Percentiles rank a stretch among this genome's conserved stretches.
These are phyloP conservation scores for Musca vetustissima DNA, from an alignment of 1,140 invertebrate species.

Conservation along the genomic window DNA sequence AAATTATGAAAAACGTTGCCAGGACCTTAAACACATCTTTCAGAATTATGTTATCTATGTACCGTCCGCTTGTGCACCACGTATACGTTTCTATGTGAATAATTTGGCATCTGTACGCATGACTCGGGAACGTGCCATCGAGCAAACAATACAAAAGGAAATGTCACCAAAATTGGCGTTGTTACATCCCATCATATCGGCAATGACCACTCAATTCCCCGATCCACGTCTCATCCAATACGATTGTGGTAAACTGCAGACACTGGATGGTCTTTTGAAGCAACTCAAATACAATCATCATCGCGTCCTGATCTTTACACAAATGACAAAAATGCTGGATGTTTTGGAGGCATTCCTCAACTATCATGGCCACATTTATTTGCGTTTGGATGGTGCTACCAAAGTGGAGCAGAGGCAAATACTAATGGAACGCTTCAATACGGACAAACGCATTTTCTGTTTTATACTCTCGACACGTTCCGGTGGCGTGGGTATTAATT, in stretches of 20 bases:
- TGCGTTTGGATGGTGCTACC: constrained; percentile 96
- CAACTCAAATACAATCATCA: constrained; percentile 84
- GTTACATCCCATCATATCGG: constrained; percentile 73
- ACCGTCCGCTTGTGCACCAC: constrained; percentile 49
- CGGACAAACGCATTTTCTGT: constrained; percentile 91
- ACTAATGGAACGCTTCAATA: constrained; percentile 98
- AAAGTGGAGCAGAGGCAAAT: constrained; percentile 92
- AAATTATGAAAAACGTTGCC: constrained; percentile 66
- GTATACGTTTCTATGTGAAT: constrained; percentile 48
- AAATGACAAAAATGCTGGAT: constrained; percentile 99
- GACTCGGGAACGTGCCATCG: constrained; percentile 38
- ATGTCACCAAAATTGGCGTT: constrained; percentile 57
- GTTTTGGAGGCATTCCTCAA: constrained; percentile 97
- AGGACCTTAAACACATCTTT: constrained; percentile 67
- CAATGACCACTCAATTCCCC: constrained; percentile 89
- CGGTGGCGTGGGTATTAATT: constrained; percentile 97
- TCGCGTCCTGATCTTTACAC: constrained; percentile 97
- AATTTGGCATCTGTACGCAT: constrained; percentile 44
- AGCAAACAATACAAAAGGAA: constrained; percentile 35
- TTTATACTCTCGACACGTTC: constrained; percentile 98
- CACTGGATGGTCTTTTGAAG: constrained; percentile 80
- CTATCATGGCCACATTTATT: constrained; percentile 95
- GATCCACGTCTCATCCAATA: constrained; percentile 98
- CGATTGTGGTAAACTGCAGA: constrained; percentile 92
- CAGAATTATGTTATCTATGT: constrained; percentile 60